Evolutionary conservation across 2,888 invertebrate species (phyloP).

Genomic region (Tuberolachnus salignus): DNA sequence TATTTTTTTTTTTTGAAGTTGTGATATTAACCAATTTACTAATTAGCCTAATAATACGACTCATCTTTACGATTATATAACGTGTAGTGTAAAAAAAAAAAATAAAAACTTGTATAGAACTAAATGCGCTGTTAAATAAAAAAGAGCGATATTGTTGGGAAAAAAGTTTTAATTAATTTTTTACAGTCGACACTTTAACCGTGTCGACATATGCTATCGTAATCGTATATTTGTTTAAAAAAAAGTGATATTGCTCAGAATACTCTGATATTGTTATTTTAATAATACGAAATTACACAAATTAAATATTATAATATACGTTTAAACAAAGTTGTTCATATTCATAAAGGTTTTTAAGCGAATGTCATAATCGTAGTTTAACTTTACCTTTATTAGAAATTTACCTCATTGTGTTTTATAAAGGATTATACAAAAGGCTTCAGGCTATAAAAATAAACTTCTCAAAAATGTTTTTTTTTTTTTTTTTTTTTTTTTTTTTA

Average conservation of each 20-base stretch:
- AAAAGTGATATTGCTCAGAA: neutral
- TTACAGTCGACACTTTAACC: neutral
- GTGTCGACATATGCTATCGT: neutral
- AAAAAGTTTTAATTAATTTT: conserved; percentile 22
- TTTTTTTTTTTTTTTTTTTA: too few relatives aligned
- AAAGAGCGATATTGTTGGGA: neutral
- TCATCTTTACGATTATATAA: neutral
- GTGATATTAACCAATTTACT: neutral
- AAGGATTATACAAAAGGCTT: conserved; percentile 27
- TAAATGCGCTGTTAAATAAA: neutral
- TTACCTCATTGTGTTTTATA: conserved; percentile 22
- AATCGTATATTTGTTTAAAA: conserved; percentile 6
- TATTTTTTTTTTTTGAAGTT: neutral
- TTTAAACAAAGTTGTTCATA: conserved; percentile 6
- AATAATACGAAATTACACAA: neutral
- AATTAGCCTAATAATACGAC: neutral
- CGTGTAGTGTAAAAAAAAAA: neutral
- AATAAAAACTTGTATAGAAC: neutral
- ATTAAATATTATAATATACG: neutral
- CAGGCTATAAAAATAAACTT: conserved; percentile 17
- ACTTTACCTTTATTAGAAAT: conserved; percentile 37
- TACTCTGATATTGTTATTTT: neutral
- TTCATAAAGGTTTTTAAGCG: conserved; percentile 27
- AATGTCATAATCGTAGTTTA: conserved; percentile 19
- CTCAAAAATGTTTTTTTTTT: conserved; percentile 13